Percentiles rank a stretch among this genome's conserved stretches.
phyloP scores from a whole-genome alignment of 2,888 invertebrate species.

The Hedya salicella region DNA sequence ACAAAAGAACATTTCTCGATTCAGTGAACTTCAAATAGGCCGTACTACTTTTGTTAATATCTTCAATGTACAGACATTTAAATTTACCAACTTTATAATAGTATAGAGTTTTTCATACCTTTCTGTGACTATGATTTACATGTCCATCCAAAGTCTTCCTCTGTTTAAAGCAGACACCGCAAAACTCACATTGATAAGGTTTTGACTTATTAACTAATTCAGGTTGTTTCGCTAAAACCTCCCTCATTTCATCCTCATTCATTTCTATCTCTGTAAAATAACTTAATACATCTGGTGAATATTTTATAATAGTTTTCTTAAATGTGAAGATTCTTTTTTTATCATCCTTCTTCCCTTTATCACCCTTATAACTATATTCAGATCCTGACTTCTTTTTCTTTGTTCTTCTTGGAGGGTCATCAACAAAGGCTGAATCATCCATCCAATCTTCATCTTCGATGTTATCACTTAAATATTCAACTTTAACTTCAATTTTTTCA shows the following conservation, averaged over 20 bases:
- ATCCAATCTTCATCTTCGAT: slow-evolving; percentile 13
- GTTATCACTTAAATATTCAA: neutral
- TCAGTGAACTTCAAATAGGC: too few species aligned
- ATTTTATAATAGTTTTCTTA: slow-evolving; percentile 13
- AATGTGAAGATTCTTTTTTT: slow-evolving; percentile 14
- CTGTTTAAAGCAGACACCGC: slow-evolving; percentile 8
- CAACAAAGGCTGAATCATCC: neutral
- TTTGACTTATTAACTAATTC: slow-evolving; percentile 7
- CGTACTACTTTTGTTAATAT: too few species aligned
- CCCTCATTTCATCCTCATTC: slow-evolving; percentile 6
- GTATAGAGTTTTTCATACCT: slow-evolving; percentile 2
- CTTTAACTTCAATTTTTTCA: slow-evolving; percentile 11
- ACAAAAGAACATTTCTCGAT: too few species aligned
- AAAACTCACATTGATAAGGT: slow-evolving; percentile 11
- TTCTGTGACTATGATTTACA: slow-evolving; percentile 15
- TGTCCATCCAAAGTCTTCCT: slow-evolving; percentile 17
- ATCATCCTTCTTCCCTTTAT: neutral
- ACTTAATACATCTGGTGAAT: neutral
- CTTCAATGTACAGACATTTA: too few species aligned
- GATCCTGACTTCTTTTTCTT: slow-evolving; percentile 1
- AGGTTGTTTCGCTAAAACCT: neutral
- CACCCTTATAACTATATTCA: neutral
- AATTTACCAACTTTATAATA: too few species aligned
- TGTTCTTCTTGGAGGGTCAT: neutral
- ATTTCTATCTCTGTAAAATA: slow-evolving; percentile 18